phyloP scores from a whole-genome alignment of 2,888 invertebrate genomes.

The Rhopalosiphum nymphaeae region DNA sequence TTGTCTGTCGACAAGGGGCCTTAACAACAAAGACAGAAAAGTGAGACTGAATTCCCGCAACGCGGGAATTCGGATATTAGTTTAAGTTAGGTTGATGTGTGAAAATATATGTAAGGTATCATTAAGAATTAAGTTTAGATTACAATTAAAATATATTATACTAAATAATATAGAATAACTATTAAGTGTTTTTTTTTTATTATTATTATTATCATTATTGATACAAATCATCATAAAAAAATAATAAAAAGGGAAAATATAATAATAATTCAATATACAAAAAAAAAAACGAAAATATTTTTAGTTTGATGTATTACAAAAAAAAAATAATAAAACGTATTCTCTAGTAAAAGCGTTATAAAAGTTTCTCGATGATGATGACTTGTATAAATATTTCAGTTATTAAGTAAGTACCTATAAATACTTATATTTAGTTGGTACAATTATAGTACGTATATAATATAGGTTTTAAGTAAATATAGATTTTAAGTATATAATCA shows the following conservation, averaged over 20 bases:
- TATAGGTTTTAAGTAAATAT: not conserved
- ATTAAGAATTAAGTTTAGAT: constrained; percentile 2
- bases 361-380: not conserved
- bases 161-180: not conserved
- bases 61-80: constrained; percentile 46
- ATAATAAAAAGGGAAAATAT: not conserved
- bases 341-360: not conserved
- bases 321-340: not conserved
- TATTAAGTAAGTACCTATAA: not conserved
- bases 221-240: not conserved
- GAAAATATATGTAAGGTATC: not conserved
- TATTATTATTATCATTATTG: not conserved
- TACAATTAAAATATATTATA: not conserved
- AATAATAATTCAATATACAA: too few species aligned
- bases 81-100: constrained; percentile 30
- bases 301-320: not conserved
- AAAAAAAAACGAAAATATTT: not conserved
- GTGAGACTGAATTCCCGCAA: constrained; percentile 53
- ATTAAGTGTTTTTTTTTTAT: not conserved
- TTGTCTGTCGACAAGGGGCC: constrained; percentile 29
- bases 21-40: constrained; percentile 55
- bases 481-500: not conserved
- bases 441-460: not conserved
- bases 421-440: not conserved
- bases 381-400: not conserved